phyloP scores from a whole-genome alignment of 2,888 invertebrate species.

The Drosophila merina region DNA sequence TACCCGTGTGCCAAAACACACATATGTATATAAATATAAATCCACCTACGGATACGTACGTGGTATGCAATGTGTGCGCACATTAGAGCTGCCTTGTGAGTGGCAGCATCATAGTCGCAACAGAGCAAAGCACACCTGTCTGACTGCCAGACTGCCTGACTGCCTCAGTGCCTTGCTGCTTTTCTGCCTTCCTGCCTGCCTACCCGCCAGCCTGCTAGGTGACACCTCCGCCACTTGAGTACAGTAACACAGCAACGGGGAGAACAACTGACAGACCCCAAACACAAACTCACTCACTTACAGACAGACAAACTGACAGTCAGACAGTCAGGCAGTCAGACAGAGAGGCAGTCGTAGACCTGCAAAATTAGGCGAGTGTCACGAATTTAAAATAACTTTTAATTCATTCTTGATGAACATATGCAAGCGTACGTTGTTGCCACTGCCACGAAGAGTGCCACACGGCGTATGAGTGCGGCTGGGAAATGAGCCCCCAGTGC shows the following conservation, averaged over 20 bases:
- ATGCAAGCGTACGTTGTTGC: constrained; percentile 49
- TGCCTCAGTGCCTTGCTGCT: constrained; percentile 46
- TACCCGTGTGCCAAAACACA: constrained; percentile 2
- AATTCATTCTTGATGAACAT: constrained; percentile 79
- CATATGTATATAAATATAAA: background rate
- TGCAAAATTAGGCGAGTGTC: constrained; percentile 78
- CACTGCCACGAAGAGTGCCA: constrained; percentile 37
- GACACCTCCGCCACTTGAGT: constrained; percentile 60
- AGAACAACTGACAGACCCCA: constrained; percentile 30
- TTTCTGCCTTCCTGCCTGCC: constrained; percentile 35
- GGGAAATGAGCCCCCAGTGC: constrained; percentile 59
- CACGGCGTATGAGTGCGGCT: constrained; percentile 73
- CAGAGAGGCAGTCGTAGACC: constrained; percentile 45
- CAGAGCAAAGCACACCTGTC: constrained; percentile 45
- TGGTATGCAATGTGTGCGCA: constrained; percentile 14
- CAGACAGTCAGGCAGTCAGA: constrained; percentile 10
- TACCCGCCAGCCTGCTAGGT: constrained; percentile 63
- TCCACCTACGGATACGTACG: background rate
- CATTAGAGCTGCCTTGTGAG: constrained; percentile 42
- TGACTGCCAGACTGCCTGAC: constrained; percentile 55
- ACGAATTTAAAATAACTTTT: constrained; percentile 82
- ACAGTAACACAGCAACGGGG: constrained; percentile 31
- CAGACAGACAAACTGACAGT: background rate
- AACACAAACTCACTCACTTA: constrained; percentile 10
- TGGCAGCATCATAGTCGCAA: constrained; percentile 42